A percentile compares a stretch with the other conserved stretches of the same genome.
Evolutionary conservation across 2,113 vertebrate genomes (phyloP).

Genomic region (Bostrychus sinensis): DNA sequence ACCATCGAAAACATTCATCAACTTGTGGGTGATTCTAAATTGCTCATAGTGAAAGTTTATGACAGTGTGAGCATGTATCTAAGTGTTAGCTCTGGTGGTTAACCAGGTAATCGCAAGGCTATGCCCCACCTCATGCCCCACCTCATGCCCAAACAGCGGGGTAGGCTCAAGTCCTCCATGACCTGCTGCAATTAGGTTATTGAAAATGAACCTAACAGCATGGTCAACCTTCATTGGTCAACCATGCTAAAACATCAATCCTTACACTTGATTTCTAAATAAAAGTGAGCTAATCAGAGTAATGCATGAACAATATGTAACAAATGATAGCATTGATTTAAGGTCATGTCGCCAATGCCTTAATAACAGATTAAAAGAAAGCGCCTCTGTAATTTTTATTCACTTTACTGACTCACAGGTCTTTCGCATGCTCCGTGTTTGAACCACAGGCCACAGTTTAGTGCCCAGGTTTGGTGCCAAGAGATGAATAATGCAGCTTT

Average conservation of each 20-base stretch:
- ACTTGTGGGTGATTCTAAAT: no score
- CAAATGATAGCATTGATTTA: not conserved
- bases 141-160: conserved; percentile 1
- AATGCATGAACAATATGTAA: not conserved
- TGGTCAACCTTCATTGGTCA: no score
- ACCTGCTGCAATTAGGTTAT: not conserved
- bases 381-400: not conserved
- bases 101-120: not conserved
- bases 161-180: not conserved
- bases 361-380: conserved; percentile 1
- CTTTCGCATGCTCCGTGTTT: conserved; percentile 13
- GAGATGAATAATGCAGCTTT: conserved; percentile 70
- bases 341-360: not conserved
- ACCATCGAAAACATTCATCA: no score
- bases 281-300: not conserved
- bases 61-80: not conserved
- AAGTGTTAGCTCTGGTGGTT: no score
- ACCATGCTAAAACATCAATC: not conserved
- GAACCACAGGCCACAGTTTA: conserved; percentile 31
- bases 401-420: not conserved
- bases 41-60: not conserved
- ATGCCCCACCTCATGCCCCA: not conserved
- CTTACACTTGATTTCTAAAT: not conserved
- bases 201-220: no score
- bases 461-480: conserved; percentile 22